Conservation (phyloP, 2,888 invertebrate species). For the Acleris cristana region DNA sequence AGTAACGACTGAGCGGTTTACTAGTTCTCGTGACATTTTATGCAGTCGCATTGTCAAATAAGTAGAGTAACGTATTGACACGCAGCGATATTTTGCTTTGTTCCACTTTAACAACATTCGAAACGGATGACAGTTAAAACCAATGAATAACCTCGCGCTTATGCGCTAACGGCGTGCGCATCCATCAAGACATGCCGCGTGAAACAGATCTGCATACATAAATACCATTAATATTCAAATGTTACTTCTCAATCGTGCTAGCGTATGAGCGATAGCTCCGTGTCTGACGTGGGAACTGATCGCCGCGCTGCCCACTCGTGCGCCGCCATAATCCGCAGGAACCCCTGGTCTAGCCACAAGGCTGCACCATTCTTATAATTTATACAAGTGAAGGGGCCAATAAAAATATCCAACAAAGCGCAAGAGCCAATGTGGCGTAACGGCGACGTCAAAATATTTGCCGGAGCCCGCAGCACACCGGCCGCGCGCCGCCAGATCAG, state of each 20-base stretch:
- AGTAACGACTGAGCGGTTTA: too few species aligned
- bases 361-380: constrained; percentile 7
- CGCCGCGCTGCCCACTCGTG: constrained; percentile 9
- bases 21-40: too few species aligned
- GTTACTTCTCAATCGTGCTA: too few species aligned
- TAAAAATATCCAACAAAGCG: constrained; percentile 14
- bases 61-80: too few species aligned
- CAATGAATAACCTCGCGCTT: neutral
- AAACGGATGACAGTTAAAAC: too few species aligned
- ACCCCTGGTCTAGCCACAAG: neutral
- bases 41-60: too few species aligned
- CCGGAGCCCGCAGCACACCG: neutral
- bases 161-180: neutral
- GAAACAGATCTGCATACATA: too few species aligned
- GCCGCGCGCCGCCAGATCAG: neutral
- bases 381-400: constrained; percentile 20
- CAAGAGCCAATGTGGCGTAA: constrained; percentile 16
- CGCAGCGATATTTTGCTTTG: too few species aligned
- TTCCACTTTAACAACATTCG: too few species aligned
- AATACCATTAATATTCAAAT: too few species aligned
- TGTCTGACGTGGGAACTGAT: neutral
- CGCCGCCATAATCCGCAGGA: neutral
- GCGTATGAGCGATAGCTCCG: neutral
- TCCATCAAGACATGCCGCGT: neutral
- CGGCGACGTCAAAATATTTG: constrained; percentile 28